Percentiles rank a stretch among this genome's conserved stretches.
Evolutionary conservation across 2,888 invertebrate genomes (phyloP).

Genomic region (Odontocerum albicorne): DNA sequence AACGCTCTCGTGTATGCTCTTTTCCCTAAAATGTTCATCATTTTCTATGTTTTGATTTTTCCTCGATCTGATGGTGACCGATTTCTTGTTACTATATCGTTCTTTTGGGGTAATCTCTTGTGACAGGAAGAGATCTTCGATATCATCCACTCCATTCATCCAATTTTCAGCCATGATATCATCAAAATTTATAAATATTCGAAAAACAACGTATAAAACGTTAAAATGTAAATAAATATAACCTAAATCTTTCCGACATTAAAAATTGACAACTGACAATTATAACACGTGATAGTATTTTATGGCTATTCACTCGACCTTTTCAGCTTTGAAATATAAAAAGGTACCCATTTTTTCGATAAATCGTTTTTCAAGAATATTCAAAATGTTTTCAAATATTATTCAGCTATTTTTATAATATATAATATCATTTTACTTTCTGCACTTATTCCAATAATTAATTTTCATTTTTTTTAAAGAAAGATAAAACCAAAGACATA

Average conservation of each 20-base stretch:
- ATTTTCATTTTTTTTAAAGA: too few species aligned
- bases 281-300: too few species aligned
- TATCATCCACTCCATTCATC: conserved; percentile 60
- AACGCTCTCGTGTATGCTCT: conserved; percentile 58
- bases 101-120: conserved; percentile 81
- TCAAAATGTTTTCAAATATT: too few species aligned
- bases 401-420: neutral
- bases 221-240: too few species aligned
- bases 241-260: too few species aligned
- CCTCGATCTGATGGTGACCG: conserved; percentile 67
- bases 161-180: conserved; percentile 17
- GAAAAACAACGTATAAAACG: neutral
- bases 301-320: too few species aligned
- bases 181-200: neutral
- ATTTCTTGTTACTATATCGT: conserved; percentile 70
- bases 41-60: conserved; percentile 45
- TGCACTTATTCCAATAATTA: neutral
- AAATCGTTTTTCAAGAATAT: too few species aligned
- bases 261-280: too few species aligned
- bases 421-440: neutral
- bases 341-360: too few species aligned
- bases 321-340: too few species aligned
- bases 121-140: conserved; percentile 80
- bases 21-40: conserved; percentile 42
- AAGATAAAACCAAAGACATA: too few species aligned